Base-by-base conservation (phyloP, 92 coral and sea anemone species). In the Desmophyllum pertusum region DNA sequence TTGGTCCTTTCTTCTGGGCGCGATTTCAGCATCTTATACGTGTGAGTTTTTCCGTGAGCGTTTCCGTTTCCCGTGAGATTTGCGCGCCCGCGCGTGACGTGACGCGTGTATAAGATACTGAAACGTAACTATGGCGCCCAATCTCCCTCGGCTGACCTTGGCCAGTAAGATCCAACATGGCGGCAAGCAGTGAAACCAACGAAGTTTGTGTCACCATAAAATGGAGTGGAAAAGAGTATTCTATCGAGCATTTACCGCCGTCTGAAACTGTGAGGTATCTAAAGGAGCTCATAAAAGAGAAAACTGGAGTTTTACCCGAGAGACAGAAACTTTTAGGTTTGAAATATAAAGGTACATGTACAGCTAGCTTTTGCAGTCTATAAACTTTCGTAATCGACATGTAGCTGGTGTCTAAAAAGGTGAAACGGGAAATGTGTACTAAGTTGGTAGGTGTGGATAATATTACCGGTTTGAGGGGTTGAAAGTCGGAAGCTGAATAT, bases 221-320 rank as follows among this genome's bases (percentile, higher is more conserved):
- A 90, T 96, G 98, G 98, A 94, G 98, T 78, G 98, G 98, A 33
- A 94, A 89, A 23, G 98, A 96, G 70, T 96, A 96, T 75, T 17
- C 77, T 53, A 90, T 96, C 42, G 96, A 92, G 62, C 81, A 84
- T 52, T 84, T 96, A 30, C 74, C 89, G 8, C 88, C 95, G 0
- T 64, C 84, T 30, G 88, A 93, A n/a, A 96, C 96, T 25, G 85
- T 96, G 21, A 78, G 85, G 42, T 87, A 87, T 42, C 85, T 96
- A 2, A 96, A 96, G 70, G 92, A 92, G 40, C 59, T 81, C 33
- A 94, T 96, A 43, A 88, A 79, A 70, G 94, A 91, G 13, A 93
- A 90, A 77, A 96, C 98, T 78, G 98, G 98, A 17, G 98, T 96
- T 21, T 85, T 96, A 76, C 96, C 98, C 18, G 96, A 86, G 66